Conservation (phyloP, 2,113 vertebrate species). For the Siniperca knerii region DNA sequence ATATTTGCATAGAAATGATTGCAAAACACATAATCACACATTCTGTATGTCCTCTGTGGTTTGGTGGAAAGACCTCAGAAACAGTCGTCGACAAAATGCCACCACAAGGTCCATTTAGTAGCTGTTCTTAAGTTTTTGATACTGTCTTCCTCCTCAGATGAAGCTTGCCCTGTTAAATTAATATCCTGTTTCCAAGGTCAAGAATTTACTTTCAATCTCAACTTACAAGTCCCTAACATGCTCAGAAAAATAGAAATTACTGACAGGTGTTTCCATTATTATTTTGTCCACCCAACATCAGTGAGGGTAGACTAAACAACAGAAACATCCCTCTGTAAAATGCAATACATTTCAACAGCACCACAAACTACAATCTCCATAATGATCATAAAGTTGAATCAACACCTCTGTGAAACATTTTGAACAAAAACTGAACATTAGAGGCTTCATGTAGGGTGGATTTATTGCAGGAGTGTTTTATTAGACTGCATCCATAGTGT, state of each 20-base stretch:
- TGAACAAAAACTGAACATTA: not conserved
- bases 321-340: too few relatives aligned
- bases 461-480: not conserved
- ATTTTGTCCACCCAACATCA: too few relatives aligned
- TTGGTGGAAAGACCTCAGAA: not conserved
- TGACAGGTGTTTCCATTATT: too few relatives aligned
- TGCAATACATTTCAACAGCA: not conserved
- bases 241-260: too few relatives aligned
- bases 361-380: not conserved
- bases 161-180: not conserved
- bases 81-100: too few relatives aligned
- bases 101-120: not conserved
- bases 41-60: not conserved
- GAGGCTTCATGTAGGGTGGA: not conserved
- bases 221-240: not conserved
- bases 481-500: not conserved
- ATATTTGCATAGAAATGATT: not conserved
- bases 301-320: too few relatives aligned
- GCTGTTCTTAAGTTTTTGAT: not conserved
- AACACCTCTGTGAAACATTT: not conserved
- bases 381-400: too few relatives aligned
- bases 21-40: not conserved
- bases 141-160: not conserved
- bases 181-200: not conserved
- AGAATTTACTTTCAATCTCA: not conserved